phyloP scores from a whole-genome alignment of 2,888 invertebrate species.

The Xestia sexstrigata region DNA sequence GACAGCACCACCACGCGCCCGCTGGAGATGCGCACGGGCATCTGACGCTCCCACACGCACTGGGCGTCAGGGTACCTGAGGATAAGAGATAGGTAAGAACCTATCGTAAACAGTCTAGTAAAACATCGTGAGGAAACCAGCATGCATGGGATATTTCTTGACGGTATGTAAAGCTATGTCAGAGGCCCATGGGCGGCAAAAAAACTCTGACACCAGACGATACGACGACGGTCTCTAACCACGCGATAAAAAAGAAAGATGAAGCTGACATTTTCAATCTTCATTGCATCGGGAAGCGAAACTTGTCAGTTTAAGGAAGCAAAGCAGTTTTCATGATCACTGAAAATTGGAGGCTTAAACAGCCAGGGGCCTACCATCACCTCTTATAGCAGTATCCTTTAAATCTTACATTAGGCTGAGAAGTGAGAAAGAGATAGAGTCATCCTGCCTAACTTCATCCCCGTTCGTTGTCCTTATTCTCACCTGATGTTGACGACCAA shows the following conservation, averaged over 20 bases:
- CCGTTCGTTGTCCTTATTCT: constrained; percentile 40
- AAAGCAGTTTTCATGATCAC: not conserved
- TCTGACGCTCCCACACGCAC: constrained; percentile 82
- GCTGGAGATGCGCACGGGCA: constrained; percentile 88
- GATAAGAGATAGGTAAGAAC: not conserved
- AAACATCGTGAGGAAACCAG: too few species aligned
- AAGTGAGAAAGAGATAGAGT: not conserved
- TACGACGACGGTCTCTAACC: too few species aligned
- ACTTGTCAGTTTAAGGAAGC: not conserved
- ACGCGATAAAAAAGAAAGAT: too few species aligned
- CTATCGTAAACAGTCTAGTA: too few species aligned
- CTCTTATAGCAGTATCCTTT: not conserved
- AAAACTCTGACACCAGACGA: too few species aligned
- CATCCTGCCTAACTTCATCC: not conserved
- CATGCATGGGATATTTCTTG: too few species aligned
- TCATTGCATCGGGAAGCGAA: not conserved
- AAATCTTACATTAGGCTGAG: not conserved
- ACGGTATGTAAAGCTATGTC: too few species aligned
- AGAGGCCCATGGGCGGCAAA: too few species aligned
- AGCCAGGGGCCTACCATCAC: not conserved
- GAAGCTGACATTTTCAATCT: too few species aligned
- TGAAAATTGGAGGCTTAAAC: not conserved
- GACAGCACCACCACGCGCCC: constrained; percentile 88
- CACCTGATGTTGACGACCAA: constrained; percentile 82
- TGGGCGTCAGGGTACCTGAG: constrained; percentile 79